Evolutionary conservation across 2,797 vertebrate species (phyloP).

Genomic region (Lates japonicus): DNA sequence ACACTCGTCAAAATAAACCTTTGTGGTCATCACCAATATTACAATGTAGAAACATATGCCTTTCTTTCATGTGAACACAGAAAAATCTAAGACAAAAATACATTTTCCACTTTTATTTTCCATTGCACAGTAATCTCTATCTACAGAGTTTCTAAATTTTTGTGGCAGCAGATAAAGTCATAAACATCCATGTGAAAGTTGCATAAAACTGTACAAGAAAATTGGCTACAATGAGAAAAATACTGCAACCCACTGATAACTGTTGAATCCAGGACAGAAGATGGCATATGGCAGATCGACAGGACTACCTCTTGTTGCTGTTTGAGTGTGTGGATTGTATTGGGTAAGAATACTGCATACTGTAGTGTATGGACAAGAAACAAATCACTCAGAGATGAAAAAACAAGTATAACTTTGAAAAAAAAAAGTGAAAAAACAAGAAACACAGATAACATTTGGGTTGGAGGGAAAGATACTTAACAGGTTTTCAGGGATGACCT

Average conservation of each 20-base stretch:
- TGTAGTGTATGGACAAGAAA: slow-evolving; percentile 64
- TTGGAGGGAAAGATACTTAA: slow-evolving; percentile 44
- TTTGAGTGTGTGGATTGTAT: slow-evolving; percentile 67
- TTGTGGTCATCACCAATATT: background rate
- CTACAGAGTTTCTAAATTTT: slow-evolving; percentile 90
- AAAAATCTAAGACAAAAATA: slow-evolving; percentile 37
- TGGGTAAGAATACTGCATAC: slow-evolving; percentile 79
- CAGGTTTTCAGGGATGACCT: slow-evolving; percentile 57
- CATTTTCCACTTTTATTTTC: slow-evolving; percentile 86
- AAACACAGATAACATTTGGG: slow-evolving; percentile 52
- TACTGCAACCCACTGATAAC: slow-evolving; percentile 87
- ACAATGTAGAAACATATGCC: background rate
- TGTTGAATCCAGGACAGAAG: slow-evolving; percentile 84
- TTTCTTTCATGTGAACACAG: background rate
- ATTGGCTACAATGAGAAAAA: slow-evolving; percentile 88
- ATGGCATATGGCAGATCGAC: slow-evolving; percentile 78
- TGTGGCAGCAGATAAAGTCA: slow-evolving; percentile 90
- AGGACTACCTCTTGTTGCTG: slow-evolving; percentile 81
- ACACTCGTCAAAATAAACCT: background rate
- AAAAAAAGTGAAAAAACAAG: slow-evolving; percentile 14
- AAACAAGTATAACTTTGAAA: slow-evolving; percentile 44
- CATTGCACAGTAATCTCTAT: slow-evolving; percentile 91
- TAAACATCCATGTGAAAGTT: slow-evolving; percentile 90
- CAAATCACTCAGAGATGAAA: slow-evolving; percentile 71
- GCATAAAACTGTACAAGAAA: slow-evolving; percentile 89